Conservation (phyloP, 2,797 vertebrate species). For the Schizothorax lantsangensis region DNA sequence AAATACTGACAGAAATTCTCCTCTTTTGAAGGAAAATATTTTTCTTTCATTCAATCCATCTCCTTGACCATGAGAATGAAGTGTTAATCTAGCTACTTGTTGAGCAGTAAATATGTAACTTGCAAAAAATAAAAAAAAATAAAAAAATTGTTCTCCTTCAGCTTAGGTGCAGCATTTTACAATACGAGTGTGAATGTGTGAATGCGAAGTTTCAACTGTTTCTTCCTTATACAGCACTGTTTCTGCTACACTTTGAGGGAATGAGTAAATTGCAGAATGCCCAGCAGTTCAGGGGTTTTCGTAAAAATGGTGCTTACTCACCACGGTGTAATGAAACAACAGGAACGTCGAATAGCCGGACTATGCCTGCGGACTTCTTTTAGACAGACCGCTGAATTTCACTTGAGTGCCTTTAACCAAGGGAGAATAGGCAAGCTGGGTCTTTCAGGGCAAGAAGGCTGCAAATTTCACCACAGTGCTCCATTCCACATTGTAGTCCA, state of each 20-base stretch:
- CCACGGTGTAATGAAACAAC: constrained; percentile 26
- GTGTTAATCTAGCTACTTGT: background rate
- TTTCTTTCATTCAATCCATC: constrained; percentile 3
- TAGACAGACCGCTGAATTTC: constrained; percentile 21
- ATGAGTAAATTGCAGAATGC: constrained; percentile 24
- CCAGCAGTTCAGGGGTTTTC: constrained; percentile 18
- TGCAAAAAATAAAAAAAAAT: background rate
- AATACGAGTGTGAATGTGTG: constrained; percentile 12
- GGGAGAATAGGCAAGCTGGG: constrained; percentile 21
- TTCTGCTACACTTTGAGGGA: background rate
- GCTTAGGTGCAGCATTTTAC: constrained; percentile 6
- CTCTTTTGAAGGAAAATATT: background rate
- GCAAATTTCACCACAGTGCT: constrained; percentile 8
- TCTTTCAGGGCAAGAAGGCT: constrained; percentile 23
- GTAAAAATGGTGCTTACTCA: constrained; percentile 6
- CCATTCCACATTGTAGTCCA: constrained; percentile 30
- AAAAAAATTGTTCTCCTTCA: background rate
- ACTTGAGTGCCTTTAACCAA: constrained; percentile 31
- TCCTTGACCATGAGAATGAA: constrained; percentile 6
- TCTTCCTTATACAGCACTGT: background rate
- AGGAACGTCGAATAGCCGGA: background rate
- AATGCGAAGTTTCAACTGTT: constrained; percentile 16
- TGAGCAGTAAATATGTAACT: constrained; percentile 23
- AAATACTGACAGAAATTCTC: background rate
- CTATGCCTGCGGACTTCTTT: constrained; percentile 31